A percentile compares a stretch with the other conserved stretches of the same genome.
Conservation (phyloP, 2,797 vertebrate species). For the Periophthalmus magnuspinnatus region DNA sequence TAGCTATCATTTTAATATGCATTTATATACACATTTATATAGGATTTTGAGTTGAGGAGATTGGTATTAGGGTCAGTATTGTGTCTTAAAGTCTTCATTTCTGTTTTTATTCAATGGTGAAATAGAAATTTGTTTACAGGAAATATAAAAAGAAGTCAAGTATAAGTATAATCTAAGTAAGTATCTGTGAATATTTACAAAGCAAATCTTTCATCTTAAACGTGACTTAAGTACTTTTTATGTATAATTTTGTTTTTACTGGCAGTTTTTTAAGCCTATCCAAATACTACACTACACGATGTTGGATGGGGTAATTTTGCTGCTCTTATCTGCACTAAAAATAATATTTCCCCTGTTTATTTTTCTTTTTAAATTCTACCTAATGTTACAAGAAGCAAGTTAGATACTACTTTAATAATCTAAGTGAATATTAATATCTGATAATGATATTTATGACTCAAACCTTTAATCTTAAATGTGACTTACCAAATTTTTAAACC, state of each 20-base stretch:
- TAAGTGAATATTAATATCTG: neutral
- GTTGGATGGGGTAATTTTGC: neutral
- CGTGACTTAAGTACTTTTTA: neutral
- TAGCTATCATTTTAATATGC: conserved; percentile 39
- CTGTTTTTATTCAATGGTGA: neutral
- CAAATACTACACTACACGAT: neutral
- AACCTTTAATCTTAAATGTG: neutral
- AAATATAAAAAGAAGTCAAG: neutral
- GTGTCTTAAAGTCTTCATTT: conserved; percentile 1
- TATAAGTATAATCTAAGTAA: neutral
- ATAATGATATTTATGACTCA: neutral
- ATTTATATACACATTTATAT: conserved; percentile 30
- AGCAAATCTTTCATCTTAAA: neutral
- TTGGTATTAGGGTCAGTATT: neutral
- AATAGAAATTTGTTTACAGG: conserved; percentile 11
- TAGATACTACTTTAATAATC: neutral
- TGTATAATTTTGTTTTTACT: neutral
- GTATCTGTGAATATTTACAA: neutral
- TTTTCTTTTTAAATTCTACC: neutral
- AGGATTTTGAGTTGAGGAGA: neutral
- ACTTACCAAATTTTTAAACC: neutral
- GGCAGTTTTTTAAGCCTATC: neutral
- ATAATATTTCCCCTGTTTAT: neutral
- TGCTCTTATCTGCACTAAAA: neutral
- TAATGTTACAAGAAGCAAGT: neutral